Base-by-base conservation (phyloP, 2,113 vertebrate species). In the Callipepla squamata region DNA sequence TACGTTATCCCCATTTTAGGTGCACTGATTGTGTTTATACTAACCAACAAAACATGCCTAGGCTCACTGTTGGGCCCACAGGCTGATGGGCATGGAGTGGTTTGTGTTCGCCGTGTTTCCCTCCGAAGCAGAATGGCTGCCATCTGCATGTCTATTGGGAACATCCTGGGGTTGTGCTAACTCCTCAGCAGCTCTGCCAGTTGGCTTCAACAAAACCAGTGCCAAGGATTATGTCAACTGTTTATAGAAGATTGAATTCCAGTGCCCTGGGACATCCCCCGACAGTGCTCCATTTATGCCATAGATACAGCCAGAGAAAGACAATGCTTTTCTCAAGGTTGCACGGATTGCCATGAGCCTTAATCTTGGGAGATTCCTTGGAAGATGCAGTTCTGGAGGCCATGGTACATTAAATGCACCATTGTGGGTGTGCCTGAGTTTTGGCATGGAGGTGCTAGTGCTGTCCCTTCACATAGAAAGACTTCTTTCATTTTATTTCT, bases 201-300 rank as follows among this genome's bases (percentile, higher is more conserved):
- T n/a, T 91, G 88, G 92, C 85, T 95, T 85, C 88, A 90, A 44
- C 0, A 1, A 93, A 95, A 86, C 80, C 25, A 61, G 78, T 96
- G 92, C 95, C 90, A 94, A 88, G 87, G 93, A 96, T 96, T 95
- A 96, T 96, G 95, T 96, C 95, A 96, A 94, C 92, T 77, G 95
- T 96, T 95, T 96, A 95, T 80, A 78, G 57, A 88, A 76, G 90
- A 95, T 90, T 95, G 92, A 91, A 95, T 96, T 95, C 93, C 93
- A 96, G 5, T 92, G 88, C 93, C 93, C 92, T 91, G 82, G 92
- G 93, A 96, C 92, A 95, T 93, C 90, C 93, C 87, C 85, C 92
- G 77, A 65, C 69, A 80, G 80, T 57, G 20, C 78, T 96, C 93
- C 90, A 86, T 90, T 96, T 95, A 70, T 90, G 69, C 8, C 10